Base-by-base conservation (phyloP, 2,888 invertebrate species). In the Polyploca ridens region DNA sequence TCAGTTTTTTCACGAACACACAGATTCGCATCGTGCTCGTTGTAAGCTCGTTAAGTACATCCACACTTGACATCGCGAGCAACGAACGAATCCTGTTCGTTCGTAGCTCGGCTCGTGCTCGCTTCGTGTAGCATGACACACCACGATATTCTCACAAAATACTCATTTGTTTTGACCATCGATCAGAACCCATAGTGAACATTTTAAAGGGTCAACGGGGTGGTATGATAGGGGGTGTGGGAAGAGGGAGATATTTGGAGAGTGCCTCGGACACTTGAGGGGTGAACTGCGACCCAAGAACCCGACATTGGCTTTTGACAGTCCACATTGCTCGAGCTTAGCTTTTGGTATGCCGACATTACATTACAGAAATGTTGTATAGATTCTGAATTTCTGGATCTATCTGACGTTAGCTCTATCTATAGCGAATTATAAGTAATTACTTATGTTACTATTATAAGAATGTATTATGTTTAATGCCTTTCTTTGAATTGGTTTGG, bases 251-350 rank as follows among this genome's bases (percentile, higher is more conserved):
- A 74, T 74, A 68, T 70, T 69, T 19, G 19, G 54, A 19, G 87
- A 81, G 85, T 85, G 85, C 78, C 81, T 81, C 82, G 86, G 88
- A 87, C 90, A 88, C 90, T 88, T 81, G 83, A 86, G 88, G 86
- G 88, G 88, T 82, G 85, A 82, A 72, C 77, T 84, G 82, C 74
- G 88, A 86, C 86, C 87, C 79, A 74, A 73, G 76, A 74, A 65
- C 71, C 81, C 81, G 79, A 72, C 83, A 78, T 81, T 76, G 88
- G 90, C 93, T 90, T 93, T 93, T 93, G 92, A 90, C 92, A 90
- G 92, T 89, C 88, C 87, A 85, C 89, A 89, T 85, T 82, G 89
- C 87, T 84, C 79, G 83, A 82, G 77, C 69, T 72, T 38, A 70
- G 72, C 71, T 73, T 66, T 64, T 64, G 83, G 82, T 80, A 83